Evolutionary conservation across 2,888 invertebrate genomes (phyloP), one percentile per base, ranked within the genome.

Genomic region (Dusona sp.): DNA sequence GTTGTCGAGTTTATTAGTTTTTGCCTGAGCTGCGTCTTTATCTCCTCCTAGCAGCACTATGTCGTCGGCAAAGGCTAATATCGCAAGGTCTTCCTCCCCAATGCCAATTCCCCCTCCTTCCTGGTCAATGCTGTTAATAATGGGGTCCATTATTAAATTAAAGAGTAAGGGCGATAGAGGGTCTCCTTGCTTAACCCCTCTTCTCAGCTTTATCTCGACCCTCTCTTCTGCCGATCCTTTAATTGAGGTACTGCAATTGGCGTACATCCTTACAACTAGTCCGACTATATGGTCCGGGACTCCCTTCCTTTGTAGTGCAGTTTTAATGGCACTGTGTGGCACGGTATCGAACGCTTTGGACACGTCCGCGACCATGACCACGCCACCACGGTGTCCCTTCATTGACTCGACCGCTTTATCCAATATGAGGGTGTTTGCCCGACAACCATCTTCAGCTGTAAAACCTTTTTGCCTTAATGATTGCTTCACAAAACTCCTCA

Each of bases 51-150:
- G 0, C 1, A 88, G 25, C 0, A 90, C 88, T 0, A 89, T 11
- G 19, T 90, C 90, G 68, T 90, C 90, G 0, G 89, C 89, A 16
- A 90, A 90, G 0, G 88, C 89, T 0, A 89, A 11, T 0, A 83
- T 70, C 0, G 88, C 6, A 0, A 88, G n/a, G 0, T 73, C 70
- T 0, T 9, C 16, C 0, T 29, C 61, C 0, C 72, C 81, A 2
- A 83, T 4, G 0, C 13, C 19, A 0, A 81, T 33, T 0, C 88
- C 88, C 2, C 4, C 3, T 0, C 75, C 48, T 0, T 67, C 2
- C 0, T 22, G 1, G 0, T 80, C 25, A 0, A 92, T 68, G 25
- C 77, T 84, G 1, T 90, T 91, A 0, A 92, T 89, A 0, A 92
- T 16, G 0, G 90, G 42, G 22, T 93, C 92, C 0, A 92, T 74